phyloP scores from a whole-genome alignment of 2,888 invertebrate genomes.

The Spodoptera picta region DNA sequence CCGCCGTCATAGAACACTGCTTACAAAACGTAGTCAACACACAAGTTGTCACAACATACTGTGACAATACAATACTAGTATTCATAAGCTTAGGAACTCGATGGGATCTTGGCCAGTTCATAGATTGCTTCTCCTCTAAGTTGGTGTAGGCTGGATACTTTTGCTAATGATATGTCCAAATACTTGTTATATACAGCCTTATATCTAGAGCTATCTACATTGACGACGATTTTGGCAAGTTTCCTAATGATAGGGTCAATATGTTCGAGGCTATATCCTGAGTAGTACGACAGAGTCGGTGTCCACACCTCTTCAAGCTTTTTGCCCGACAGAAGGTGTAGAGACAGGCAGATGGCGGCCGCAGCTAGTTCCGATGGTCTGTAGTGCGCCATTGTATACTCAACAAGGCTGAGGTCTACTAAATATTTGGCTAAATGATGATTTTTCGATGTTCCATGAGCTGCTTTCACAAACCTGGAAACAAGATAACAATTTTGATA shows the following conservation, averaged over 20 bases:
- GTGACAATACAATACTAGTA: constrained; percentile 32
- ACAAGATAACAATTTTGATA: constrained; percentile 2
- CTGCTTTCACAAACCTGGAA: constrained; percentile 89
- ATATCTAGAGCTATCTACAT: constrained; percentile 91
- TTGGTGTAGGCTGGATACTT: constrained; percentile 90
- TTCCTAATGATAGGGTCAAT: constrained; percentile 91
- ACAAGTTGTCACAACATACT: constrained; percentile 39
- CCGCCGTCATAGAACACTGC: constrained; percentile 56
- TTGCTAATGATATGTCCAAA: constrained; percentile 85
- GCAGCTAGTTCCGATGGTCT: constrained; percentile 95
- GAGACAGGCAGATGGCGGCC: constrained; percentile 93
- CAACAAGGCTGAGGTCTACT: constrained; percentile 94
- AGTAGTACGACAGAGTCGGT: constrained; percentile 92
- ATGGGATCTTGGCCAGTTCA: constrained; percentile 65
- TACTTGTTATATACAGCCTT: constrained; percentile 92
- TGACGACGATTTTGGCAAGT: constrained; percentile 91
- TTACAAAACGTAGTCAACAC: constrained; percentile 29
- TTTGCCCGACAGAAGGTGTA: constrained; percentile 87
- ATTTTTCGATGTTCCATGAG: constrained; percentile 88
- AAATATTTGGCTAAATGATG: constrained; percentile 97
- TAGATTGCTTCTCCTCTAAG: constrained; percentile 83
- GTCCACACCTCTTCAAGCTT: constrained; percentile 90
- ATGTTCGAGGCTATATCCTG: constrained; percentile 91
- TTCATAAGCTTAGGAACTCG: constrained; percentile 42
- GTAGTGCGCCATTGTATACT: constrained; percentile 93